Evolutionary conservation across 2,888 invertebrate genomes (phyloP).

Genomic region (Sarcophaga rosellei): DNA sequence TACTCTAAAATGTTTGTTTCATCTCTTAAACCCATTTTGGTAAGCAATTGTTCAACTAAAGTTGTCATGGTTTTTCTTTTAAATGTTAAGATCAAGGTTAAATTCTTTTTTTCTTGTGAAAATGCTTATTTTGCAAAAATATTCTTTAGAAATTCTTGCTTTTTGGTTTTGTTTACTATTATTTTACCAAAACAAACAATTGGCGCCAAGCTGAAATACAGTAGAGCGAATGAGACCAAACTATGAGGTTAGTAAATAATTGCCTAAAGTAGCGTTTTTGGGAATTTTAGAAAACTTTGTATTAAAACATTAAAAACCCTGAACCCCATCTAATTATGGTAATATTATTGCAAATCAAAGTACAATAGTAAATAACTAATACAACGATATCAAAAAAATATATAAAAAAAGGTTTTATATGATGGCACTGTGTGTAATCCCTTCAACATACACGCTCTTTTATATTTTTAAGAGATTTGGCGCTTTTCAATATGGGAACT

Average conservation of each 20-base stretch:
- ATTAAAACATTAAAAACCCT: no score
- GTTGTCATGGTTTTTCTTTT: constrained; percentile 72
- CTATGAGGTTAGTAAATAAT: background rate
- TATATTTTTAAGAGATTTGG: background rate
- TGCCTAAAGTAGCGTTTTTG: background rate
- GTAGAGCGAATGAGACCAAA: background rate
- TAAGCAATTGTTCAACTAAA: constrained; percentile 76
- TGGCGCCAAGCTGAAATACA: constrained; percentile 29
- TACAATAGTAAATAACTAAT: no score
- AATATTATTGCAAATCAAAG: no score
- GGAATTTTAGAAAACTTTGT: background rate
- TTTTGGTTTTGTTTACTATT: background rate
- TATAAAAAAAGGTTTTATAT: no score
- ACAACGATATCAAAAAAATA: no score
- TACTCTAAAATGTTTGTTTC: constrained; percentile 76
- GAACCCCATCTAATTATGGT: no score
- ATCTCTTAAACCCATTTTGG: constrained; percentile 77
- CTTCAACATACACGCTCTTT: no score
- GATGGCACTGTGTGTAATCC: no score
- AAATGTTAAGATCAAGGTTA: constrained; percentile 35
- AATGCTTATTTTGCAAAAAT: constrained; percentile 4
- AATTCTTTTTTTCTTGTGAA: constrained; percentile 26
- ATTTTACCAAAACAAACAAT: constrained; percentile 11
- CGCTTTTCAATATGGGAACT: no score
- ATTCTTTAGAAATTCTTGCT: background rate